Conservation (phyloP, 1,140 invertebrate species). For the Orchesella cincta region DNA sequence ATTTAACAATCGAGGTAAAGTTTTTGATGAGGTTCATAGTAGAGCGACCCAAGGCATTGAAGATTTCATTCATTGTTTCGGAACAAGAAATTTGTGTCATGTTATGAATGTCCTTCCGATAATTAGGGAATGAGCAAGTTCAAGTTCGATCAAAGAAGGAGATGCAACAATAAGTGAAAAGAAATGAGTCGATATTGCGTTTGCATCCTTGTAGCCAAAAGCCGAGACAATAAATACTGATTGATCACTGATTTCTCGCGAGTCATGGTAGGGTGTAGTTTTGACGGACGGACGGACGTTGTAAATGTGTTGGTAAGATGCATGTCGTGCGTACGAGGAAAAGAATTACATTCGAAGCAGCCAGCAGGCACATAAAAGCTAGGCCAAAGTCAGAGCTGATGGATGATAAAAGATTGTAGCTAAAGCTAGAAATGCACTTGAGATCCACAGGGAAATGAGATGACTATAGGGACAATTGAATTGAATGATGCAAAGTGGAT, state of each 20-base stretch:
- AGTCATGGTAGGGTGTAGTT: slow-evolving; percentile 31
- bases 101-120: background rate
- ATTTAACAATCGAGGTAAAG: no score
- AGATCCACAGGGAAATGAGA: background rate
- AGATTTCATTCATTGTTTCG: background rate
- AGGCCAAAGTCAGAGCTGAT: slow-evolving; percentile 4
- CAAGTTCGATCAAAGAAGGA: no score
- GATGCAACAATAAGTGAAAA: background rate
- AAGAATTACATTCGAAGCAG: background rate
- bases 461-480: background rate
- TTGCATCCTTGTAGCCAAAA: background rate
- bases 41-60: background rate
- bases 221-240: slow-evolving; percentile 43
- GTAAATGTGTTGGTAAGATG: background rate
- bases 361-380: background rate
- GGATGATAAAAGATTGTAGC: background rate
- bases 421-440: background rate
- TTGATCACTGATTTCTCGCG: slow-evolving; percentile 42
- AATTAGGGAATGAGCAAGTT: no score
- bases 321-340: background rate
- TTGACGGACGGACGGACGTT: background rate
- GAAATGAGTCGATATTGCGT: background rate
- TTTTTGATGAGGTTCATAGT: background rate
- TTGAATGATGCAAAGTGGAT: slow-evolving; percentile 20
- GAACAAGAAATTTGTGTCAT: background rate